Percentiles rank a stretch among this genome's conserved stretches.
Evolutionary conservation across 2,797 vertebrate species (phyloP).

Genomic region (Gadopsis marmoratus): DNA sequence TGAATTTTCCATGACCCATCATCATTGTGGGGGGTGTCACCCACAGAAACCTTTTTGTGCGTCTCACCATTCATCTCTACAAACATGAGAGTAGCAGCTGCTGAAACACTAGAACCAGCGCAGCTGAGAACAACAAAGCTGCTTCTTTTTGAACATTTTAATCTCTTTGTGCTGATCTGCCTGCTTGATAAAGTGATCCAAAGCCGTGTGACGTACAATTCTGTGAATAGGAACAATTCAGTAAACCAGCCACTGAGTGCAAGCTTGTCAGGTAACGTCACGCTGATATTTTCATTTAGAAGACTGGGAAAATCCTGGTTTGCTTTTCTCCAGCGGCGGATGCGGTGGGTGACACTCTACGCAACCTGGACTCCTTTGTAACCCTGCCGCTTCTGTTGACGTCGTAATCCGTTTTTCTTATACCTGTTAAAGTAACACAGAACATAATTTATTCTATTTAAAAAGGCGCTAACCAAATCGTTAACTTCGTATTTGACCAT

Average conservation of each 20-base stretch:
- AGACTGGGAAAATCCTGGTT: constrained; percentile 31
- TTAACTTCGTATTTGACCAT: not conserved
- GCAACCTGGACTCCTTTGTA: constrained; percentile 70
- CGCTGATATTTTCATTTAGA: constrained; percentile 6
- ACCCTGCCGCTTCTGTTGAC: constrained; percentile 54
- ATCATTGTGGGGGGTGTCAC: constrained; percentile 23
- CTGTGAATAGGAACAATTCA: not conserved
- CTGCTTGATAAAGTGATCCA: constrained; percentile 18
- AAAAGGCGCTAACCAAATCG: not conserved
- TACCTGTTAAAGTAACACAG: constrained; percentile 68
- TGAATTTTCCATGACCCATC: constrained; percentile 12
- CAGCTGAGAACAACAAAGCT: constrained; percentile 40
- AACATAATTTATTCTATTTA: not conserved
- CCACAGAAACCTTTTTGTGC: constrained; percentile 37
- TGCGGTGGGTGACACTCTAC: constrained; percentile 25
- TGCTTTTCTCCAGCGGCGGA: not conserved
- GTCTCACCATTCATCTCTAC: constrained; percentile 44
- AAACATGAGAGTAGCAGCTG: constrained; percentile 31
- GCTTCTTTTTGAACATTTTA: constrained; percentile 25
- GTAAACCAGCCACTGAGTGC: constrained; percentile 12
- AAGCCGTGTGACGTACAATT: not conserved
- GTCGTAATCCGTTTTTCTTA: constrained; percentile 66
- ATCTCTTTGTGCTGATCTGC: constrained; percentile 39
- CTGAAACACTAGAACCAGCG: constrained; percentile 40
- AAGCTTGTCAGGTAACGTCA: constrained; percentile 1